Percentiles rank a stretch among this genome's conserved stretches.
These are phyloP conservation scores for Eurypyga helias DNA, from an alignment of 2,113 vertebrate genomes.

Conservation along the genomic window DNA sequence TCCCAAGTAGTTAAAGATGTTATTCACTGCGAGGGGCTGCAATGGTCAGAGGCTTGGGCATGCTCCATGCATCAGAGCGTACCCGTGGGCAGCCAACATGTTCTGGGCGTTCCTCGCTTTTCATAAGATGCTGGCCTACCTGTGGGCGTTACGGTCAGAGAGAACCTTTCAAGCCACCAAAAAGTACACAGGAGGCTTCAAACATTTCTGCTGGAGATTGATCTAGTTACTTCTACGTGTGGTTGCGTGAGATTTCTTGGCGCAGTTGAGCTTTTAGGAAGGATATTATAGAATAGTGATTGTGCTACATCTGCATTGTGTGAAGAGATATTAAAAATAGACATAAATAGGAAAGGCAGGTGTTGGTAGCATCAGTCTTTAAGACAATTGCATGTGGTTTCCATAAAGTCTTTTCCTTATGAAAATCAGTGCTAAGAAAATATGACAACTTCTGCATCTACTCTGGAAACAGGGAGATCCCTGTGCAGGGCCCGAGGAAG, in stretches of 20 bases:
- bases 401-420: not conserved
- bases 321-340: not conserved
- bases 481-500: not conserved
- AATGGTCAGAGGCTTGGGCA: not conserved
- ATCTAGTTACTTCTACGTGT: not conserved
- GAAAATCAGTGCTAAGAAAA: not conserved
- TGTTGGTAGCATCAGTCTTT: not conserved
- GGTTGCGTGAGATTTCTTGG: not conserved
- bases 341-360: not conserved
- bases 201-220: not conserved
- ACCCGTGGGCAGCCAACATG: not conserved
- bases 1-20: not conserved
- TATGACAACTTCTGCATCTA: not conserved
- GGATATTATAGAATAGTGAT: not conserved
- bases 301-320: not conserved
- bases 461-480: not conserved
- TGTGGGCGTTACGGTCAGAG: not conserved
- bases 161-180: not conserved
- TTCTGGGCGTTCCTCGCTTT: not conserved
- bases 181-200: not conserved
- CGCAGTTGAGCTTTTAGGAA: not conserved
- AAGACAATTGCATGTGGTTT: not conserved
- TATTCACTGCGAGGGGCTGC: not conserved
- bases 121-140: not conserved
- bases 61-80: not conserved